phyloP scores from a whole-genome alignment of 2,113 vertebrate genomes.

The Arizona elegans region DNA sequence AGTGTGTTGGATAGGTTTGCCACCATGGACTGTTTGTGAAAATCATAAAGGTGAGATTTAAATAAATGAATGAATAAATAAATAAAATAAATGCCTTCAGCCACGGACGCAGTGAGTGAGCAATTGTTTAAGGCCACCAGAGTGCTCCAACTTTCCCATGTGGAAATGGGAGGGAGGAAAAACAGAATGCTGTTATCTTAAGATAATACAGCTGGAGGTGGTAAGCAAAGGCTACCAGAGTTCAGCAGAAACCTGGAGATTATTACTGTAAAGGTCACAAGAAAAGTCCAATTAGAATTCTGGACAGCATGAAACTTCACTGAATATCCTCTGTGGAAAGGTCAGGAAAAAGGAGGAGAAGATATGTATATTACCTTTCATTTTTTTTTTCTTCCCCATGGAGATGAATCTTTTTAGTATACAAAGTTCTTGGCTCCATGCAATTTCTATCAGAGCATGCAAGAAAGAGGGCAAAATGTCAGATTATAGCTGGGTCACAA shows the following conservation, averaged over 20 bases:
- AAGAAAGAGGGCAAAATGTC: not conserved
- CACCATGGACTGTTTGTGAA: not conserved
- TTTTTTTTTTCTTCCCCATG: not conserved
- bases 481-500: not conserved
- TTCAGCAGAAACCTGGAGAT: conserved; percentile 1
- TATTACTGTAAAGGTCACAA: conserved; percentile 8
- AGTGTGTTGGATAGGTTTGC: not conserved
- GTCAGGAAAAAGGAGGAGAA: not conserved
- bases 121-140: not conserved
- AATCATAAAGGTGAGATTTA: not conserved
- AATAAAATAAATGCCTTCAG: not conserved
- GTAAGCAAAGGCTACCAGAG: not conserved
- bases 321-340: not conserved
- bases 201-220: not conserved
- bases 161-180: not conserved
- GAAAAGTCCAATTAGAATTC: conserved; percentile 8
- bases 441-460: not conserved
- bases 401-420: not conserved
- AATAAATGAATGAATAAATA: not conserved
- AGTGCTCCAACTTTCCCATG: not conserved
- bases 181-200: not conserved
- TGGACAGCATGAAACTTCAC: not conserved
- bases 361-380: not conserved
- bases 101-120: not conserved
- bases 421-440: not conserved